A percentile compares a stretch with the other conserved stretches of the same genome.
Evolutionary conservation across 2,888 invertebrate genomes (phyloP).

Genomic region (Eudemis profundana): DNA sequence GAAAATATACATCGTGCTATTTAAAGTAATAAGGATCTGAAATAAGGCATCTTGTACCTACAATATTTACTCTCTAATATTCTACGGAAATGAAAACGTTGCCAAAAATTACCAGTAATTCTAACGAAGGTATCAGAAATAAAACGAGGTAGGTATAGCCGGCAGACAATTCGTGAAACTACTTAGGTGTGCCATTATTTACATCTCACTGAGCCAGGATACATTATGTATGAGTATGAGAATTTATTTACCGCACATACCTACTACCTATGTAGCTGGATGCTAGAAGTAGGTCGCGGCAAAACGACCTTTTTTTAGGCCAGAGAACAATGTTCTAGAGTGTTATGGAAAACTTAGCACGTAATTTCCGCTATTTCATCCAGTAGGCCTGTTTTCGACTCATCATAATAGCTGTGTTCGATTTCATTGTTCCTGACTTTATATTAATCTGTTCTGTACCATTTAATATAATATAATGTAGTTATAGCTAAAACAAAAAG

Average conservation of each 20-base stretch:
- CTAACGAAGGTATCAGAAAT: too few relatives aligned
- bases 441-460: neutral
- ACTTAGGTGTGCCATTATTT: neutral
- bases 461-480: too few relatives aligned
- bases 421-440: too few relatives aligned
- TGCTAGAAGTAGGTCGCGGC: slow-evolving; percentile 2
- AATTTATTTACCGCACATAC: neutral
- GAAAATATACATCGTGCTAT: too few relatives aligned
- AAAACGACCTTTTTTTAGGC: slow-evolving; percentile 11
- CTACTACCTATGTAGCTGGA: neutral
- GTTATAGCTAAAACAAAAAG: too few relatives aligned
- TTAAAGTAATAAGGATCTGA: too few relatives aligned
- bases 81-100: too few relatives aligned
- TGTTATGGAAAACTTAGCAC: slow-evolving; percentile 2
- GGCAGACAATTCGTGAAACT: neutral
- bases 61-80: too few relatives aligned
- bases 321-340: slow-evolving; percentile 4
- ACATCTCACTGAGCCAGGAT: slow-evolving; percentile 5
- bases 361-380: neutral
- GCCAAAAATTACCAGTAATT: too few relatives aligned
- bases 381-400: neutral
- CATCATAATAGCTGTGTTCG: neutral
- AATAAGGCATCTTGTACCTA: too few relatives aligned
- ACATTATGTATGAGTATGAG: slow-evolving; percentile 9
- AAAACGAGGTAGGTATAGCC: too few relatives aligned